A percentile compares a stretch with the other conserved stretches of the same genome.
Conservation (phyloP, 1,140 invertebrate genomes). For the Solenopsis fugax region DNA sequence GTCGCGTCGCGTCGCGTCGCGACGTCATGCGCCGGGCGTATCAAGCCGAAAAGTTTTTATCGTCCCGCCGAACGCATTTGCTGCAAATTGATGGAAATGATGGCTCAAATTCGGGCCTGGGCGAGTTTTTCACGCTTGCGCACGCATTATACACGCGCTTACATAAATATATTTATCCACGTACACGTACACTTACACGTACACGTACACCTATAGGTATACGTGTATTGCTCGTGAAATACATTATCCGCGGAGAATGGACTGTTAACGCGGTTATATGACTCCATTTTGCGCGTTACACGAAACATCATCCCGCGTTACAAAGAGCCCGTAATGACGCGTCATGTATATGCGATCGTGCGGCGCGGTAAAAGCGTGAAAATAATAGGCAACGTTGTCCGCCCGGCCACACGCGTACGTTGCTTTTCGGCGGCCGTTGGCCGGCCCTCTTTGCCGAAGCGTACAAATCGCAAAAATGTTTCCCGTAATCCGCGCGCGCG, state of each 20-base stretch:
- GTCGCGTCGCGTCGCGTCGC: conserved; percentile 26
- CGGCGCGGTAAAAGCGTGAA: conserved; percentile 59
- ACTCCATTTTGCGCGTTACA: conserved; percentile 77
- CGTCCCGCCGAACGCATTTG: conserved; percentile 64
- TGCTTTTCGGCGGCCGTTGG: conserved; percentile 27
- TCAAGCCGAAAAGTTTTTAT: conserved; percentile 74
- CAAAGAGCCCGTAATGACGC: conserved; percentile 76
- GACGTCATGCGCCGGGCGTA: conserved; percentile 43
- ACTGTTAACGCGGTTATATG: conserved; percentile 76
- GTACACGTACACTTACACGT: background rate
- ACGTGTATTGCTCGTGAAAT: conserved; percentile 68
- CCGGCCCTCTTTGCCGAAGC: conserved; percentile 8
- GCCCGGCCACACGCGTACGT: conserved; percentile 1
- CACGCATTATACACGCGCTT: conserved; percentile 35
- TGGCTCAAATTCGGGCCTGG: conserved; percentile 70
- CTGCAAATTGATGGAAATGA: conserved; percentile 77
- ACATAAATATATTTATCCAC: background rate
- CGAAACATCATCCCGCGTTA: conserved; percentile 74
- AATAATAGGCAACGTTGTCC: conserved; percentile 60
- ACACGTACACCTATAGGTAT: background rate
- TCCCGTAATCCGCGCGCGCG: conserved; percentile 53
- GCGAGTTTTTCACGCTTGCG: conserved; percentile 68
- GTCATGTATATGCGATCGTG: conserved; percentile 62
- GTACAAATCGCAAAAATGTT: conserved; percentile 64
- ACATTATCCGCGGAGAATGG: conserved; percentile 75